phyloP scores from a whole-genome alignment of 2,797 vertebrate genomes.

The Philypnodon macrostomus region DNA sequence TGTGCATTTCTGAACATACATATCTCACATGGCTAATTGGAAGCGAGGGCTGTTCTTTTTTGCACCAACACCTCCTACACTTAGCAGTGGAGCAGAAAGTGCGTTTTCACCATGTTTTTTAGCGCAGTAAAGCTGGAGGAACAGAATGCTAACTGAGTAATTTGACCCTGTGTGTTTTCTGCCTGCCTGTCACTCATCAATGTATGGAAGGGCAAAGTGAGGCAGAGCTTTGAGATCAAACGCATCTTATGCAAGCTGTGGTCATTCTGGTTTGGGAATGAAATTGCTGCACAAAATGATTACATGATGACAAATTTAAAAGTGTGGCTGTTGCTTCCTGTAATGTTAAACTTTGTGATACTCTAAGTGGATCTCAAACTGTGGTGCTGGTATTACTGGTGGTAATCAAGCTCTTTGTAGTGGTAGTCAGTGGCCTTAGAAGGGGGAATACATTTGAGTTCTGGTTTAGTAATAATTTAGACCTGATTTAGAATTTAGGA shows the following conservation, averaged over 20 bases:
- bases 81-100: conserved; percentile 52
- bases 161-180: conserved; percentile 55
- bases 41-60: conserved; percentile 54
- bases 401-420: no score
- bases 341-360: no score
- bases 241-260: conserved; percentile 28
- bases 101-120: conserved; percentile 62
- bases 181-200: conserved; percentile 67
- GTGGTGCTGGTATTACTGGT: no score
- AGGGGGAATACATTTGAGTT: no score
- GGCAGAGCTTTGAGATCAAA: conserved; percentile 48
- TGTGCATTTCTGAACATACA: conserved; percentile 37
- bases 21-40: conserved; percentile 59
- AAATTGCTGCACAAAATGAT: conserved; percentile 32
- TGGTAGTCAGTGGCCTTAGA: no score
- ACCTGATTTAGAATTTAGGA: no score
- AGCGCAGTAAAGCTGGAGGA: conserved; percentile 55
- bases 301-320: conserved; percentile 2
- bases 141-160: conserved; percentile 71
- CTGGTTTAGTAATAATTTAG: no score
- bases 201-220: conserved; percentile 66
- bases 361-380: no score
- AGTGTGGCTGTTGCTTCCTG: no score
- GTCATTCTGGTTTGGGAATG: conserved; percentile 27
- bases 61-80: conserved; percentile 66